Conservation (phyloP, 64 coral and sea anemone species). For the Stichodactyla helianthus region DNA sequence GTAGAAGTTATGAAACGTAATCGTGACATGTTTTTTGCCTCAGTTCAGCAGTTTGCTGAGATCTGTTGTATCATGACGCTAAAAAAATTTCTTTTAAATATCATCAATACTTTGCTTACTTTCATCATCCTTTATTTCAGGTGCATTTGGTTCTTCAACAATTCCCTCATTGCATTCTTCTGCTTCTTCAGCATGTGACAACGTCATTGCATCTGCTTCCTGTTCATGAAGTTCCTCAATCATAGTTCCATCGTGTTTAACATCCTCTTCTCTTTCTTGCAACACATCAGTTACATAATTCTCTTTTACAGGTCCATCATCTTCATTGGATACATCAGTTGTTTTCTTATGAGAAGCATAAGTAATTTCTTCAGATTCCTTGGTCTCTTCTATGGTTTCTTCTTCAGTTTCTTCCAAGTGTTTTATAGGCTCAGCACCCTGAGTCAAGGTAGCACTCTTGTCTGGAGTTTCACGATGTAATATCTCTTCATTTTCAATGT, state of each 20-base stretch:
- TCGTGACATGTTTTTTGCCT: too few species aligned
- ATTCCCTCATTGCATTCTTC: slow-evolving; percentile 14
- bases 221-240: background rate
- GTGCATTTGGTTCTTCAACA: background rate
- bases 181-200: background rate
- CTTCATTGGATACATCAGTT: slow-evolving; percentile 1
- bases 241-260: background rate
- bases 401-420: background rate
- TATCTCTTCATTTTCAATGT: background rate
- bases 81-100: too few species aligned
- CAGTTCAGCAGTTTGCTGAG: too few species aligned
- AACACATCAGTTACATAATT: background rate
- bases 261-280: background rate
- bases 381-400: background rate
- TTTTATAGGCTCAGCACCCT: background rate
- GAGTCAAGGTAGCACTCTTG: background rate
- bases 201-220: background rate
- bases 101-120: slow-evolving; percentile 9
- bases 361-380: background rate
- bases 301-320: background rate
- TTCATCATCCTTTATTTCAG: background rate
- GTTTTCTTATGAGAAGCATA: background rate
- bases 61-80: too few species aligned
- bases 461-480: background rate
- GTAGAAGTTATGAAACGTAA: too few species aligned